Conservation (phyloP, 2,797 vertebrate genomes). For the Podarcis lilfordi region DNA sequence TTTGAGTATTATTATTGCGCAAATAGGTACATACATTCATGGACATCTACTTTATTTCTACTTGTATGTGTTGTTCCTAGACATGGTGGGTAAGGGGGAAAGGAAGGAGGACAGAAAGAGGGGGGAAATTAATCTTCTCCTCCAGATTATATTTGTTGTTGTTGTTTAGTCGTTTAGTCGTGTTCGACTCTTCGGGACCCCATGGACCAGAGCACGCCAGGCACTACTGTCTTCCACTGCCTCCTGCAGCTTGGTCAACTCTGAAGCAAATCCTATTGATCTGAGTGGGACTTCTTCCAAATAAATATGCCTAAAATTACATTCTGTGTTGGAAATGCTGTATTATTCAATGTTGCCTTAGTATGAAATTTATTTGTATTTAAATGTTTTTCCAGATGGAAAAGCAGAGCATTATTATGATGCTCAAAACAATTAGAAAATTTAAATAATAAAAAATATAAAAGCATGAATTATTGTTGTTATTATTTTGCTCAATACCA, state of each 20-base stretch:
- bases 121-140: neutral
- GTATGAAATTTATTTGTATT: neutral
- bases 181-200: too few species aligned
- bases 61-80: neutral
- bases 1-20: neutral
- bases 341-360: neutral
- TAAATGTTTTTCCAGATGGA: neutral
- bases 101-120: neutral
- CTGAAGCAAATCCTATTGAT: neutral
- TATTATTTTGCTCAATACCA: neutral
- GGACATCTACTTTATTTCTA: neutral
- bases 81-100: too few species aligned
- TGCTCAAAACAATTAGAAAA: neutral
- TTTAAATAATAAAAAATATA: neutral
- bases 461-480: too few species aligned
- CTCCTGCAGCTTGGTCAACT: neutral
- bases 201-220: too few species aligned
- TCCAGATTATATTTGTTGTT: neutral
- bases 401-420: neutral
- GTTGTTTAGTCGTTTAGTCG: too few species aligned
- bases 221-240: too few species aligned
- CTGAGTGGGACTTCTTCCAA: neutral
- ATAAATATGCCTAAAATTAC: neutral
- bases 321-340: neutral
- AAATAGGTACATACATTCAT: neutral